Evolutionary conservation across 2,113 vertebrate genomes (phyloP), one percentile per base, ranked within the genome.

Genomic region (Octodon degus): DNA sequence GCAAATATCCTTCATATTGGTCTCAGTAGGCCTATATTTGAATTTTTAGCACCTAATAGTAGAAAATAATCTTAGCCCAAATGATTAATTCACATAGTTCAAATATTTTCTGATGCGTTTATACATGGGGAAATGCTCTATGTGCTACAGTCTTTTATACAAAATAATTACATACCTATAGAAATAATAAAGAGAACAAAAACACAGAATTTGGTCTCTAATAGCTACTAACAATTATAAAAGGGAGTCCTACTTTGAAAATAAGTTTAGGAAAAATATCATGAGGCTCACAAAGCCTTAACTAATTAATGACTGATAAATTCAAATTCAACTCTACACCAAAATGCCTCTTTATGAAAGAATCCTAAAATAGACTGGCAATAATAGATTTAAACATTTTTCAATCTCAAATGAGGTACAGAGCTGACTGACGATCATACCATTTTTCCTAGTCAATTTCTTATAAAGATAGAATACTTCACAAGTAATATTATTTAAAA

Each of bases 251-350:
- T 87, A 76, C 68, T 87, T 91, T 95, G 60, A 96, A 91, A 10
- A 62, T 62, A 96, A 82, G 22, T 91, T n/a, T 94, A 11, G 27
- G 62, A 81, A 96, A 81, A 96, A 96, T 96, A 91, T 63, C 22
- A 20, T 63, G 2, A 9, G 83, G 50, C 70, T 93, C 50, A 96
- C 32, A 80, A 67, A 7, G 86, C 30, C 32, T 34, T 43, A 81
- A 84, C 47, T 80, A 80, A 96, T 43, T 68, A 96, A 89, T 34
- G 67, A 72, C 1, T 47, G 47, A 87, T 63, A 76, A 80, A 93
- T 89, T 87, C 47, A 58, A 93, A 76, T 58, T 5, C 34, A 90
- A 85, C 58, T 90, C 65, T 83, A 81, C 2, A 90, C 17, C 58
- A 86, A 95, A 91, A 43, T 70, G n/a, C 58, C 60, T 93, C 37